Evolutionary conservation across 2,113 vertebrate genomes (phyloP), one percentile per base, ranked within the genome.

Genomic region (Eretmochelys imbricata): DNA sequence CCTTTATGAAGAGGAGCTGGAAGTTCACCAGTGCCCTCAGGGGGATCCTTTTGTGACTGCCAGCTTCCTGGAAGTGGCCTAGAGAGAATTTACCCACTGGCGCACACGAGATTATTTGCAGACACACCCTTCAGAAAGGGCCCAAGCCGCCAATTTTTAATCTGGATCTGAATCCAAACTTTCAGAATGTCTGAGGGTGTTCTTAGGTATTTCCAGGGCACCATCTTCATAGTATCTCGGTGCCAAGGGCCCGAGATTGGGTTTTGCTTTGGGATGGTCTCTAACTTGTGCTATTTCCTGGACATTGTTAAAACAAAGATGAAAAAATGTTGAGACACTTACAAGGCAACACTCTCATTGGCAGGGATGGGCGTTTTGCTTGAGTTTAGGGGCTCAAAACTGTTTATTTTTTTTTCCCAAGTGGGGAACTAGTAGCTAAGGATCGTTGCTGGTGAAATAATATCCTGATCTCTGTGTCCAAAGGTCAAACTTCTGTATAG

Each of bases 101-200:
- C 38, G 35, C 42, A 4, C 20, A 29, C 4, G 2, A 31, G 42
- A 38, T n/a, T 69, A n/a, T 69, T 65, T 65, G 65, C 25, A 69
- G 19, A 35, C 7, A 19, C 62, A 69, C 16, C 16, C 35, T 38
- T 20, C 35, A 69, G 22, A 7, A 53, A 5, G 49, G 50, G 29
- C 31, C 31, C 22, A 1, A 2, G 16, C 3, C 0, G 0, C 5
- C 29, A 35, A 25, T 35, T 49, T 55, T 6, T 14, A 7, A 14
- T 48, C 19, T 11, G 8, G 27, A 16, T 62, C 80, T 83, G 48
- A 10, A 12, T 29, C 8, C 0, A 1, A 76, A n/a, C 10, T 76
- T 51, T 20, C 10, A 35, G 20, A 51, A 50, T 17, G 3, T 14
- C 46, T 4, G 22, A 35, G 10, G 19, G 27, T 20, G 10, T 19